These are phyloP conservation scores for Tipula helvola DNA, from an alignment of 2,888 invertebrate species.

Conservation along the genomic window DNA sequence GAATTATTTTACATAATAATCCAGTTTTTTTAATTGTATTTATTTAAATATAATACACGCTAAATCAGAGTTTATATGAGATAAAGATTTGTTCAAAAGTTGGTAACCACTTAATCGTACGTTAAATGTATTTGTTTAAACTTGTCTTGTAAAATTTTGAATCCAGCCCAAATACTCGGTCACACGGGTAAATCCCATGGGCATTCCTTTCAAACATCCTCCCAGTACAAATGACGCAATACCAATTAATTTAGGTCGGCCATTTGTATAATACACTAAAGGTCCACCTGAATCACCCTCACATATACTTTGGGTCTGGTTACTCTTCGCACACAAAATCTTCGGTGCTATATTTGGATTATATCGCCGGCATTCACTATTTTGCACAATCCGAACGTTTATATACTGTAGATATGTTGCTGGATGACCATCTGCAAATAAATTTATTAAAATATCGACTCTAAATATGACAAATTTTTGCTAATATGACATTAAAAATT, in stretches of 20 bases:
- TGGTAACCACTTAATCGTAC: no score
- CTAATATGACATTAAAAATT: neutral
- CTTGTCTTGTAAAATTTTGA: no score
- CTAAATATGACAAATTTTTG: neutral
- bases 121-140: no score
- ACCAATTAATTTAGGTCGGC: neutral
- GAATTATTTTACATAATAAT: no score
- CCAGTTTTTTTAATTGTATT: no score
- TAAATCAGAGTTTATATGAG: no score
- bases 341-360: neutral
- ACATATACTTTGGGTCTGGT: neutral
- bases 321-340: neutral
- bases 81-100: no score
- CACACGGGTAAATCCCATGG: neutral
- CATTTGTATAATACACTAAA: neutral
- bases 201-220: neutral
- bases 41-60: no score
- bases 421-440: neutral
- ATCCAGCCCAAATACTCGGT: neutral
- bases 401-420: neutral
- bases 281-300: neutral
- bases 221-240: neutral
- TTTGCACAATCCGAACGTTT: neutral
- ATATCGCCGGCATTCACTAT: neutral
- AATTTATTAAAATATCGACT: no score